Base-by-base conservation (phyloP, 2,888 invertebrate genomes). In the Lomographa bimaculata region DNA sequence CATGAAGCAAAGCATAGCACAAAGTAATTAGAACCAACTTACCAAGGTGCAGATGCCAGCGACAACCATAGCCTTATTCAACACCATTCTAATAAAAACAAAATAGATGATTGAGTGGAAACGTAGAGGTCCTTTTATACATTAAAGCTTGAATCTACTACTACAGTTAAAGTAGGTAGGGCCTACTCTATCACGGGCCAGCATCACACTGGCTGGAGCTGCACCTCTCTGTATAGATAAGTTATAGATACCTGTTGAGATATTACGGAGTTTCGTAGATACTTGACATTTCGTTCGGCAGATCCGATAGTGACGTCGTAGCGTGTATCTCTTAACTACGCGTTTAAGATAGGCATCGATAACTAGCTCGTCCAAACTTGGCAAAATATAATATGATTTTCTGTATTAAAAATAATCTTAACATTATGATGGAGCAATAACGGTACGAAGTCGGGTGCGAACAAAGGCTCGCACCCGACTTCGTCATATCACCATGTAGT, bases 21-120 rank as follows among this genome's bases (percentile, higher is more conserved):
- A n/a, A n/a, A n/a, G n/a, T n/a, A n/a, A n/a, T n/a, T n/a, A n/a
- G n/a, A n/a, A n/a, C n/a, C n/a, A 2, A 5, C 72, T 71, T 41
- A 72, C 72, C 66, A 72, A 38, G 5, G 72, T 71, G 16, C 51
- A 46, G 28, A 67, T 46, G 26, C 72, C 71, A 8, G 72, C 64
- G 9, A 60, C 49, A 7, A 70, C 64, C 68, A 71, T 67, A 28
- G 58, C 51, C 44, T 52, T 65, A 48, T 70, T 71, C 2, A 64
- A 28, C 3, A 48, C 38, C 67, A 71, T 67, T 42, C 18, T 54
- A 34, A 28, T 12, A 20, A 11, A 17, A 6, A 11, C 7, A 16
- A 5, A n/a, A 4, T 2, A 21, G 11, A 29, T 14, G 14, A 41
- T 42, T 42, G 49, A 49, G 42, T 38, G 42, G 36, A 29, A 39